Conservation (phyloP, 2,113 vertebrate species). For the Sturnira hondurensis region DNA sequence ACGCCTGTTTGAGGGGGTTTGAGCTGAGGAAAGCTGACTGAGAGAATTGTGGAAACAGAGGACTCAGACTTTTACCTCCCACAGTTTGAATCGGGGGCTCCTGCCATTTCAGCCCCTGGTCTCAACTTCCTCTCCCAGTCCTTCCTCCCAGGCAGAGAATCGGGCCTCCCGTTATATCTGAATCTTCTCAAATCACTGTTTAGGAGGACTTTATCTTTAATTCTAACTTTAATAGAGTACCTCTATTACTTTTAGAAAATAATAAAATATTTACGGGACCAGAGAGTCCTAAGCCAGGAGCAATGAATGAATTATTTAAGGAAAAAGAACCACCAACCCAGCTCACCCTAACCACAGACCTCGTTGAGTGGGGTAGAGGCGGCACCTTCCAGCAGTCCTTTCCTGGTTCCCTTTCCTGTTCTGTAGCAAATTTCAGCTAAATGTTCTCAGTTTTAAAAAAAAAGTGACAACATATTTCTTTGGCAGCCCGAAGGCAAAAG, state of each 20-base stretch:
- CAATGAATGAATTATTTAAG: not conserved
- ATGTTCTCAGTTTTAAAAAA: not conserved
- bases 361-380: accelerated
- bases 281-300: not conserved
- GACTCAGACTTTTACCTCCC: not conserved
- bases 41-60: not conserved
- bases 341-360: too few relatives aligned
- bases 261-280: not conserved
- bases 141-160: not conserved
- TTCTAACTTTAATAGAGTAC: not conserved
- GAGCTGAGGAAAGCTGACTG: not conserved
- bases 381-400: too few relatives aligned
- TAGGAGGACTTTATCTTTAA: not conserved
- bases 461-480: not conserved
- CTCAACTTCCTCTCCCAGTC: not conserved
- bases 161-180: accelerated
- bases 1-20: not conserved
- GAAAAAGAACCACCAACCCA: not conserved
- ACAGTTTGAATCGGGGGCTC: not conserved
- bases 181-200: not conserved
- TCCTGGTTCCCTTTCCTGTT: not conserved
- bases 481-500: not conserved
- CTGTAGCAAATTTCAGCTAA: not conserved
- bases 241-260: not conserved
- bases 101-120: not conserved